phyloP scores from a whole-genome alignment of 2,113 vertebrate species.

The Murina feae region DNA sequence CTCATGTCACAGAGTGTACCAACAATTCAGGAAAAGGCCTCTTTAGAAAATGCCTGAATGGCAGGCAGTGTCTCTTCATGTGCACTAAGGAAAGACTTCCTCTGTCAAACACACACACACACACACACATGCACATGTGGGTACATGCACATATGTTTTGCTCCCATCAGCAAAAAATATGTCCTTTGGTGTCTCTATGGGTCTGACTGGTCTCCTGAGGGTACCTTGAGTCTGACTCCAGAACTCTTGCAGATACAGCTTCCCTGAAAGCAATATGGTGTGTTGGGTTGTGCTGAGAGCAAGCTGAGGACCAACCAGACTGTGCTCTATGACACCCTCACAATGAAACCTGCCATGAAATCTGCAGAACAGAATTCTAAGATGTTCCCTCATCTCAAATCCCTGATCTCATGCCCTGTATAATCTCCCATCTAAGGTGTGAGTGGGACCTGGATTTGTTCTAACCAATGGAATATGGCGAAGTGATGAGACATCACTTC shows the following conservation, averaged over 20 bases:
- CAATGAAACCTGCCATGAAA: not conserved
- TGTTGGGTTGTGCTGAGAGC: not conserved
- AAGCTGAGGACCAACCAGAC: rapidly evolving
- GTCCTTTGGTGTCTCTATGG: not conserved
- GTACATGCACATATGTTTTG: not conserved
- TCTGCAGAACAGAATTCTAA: not conserved
- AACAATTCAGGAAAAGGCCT: slow-evolving; percentile 44
- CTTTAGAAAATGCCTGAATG: slow-evolving; percentile 44
- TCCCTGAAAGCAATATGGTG: not conserved
- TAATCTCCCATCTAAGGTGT: not conserved
- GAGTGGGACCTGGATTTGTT: not conserved
- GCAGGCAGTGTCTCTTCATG: not conserved
- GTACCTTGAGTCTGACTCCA: not conserved
- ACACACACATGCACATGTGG: not conserved
- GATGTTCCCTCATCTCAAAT: no score
- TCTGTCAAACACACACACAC: not conserved
- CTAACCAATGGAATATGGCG: not conserved
- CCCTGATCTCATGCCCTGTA: not conserved
- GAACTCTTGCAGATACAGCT: not conserved
- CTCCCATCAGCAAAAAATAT: not conserved
- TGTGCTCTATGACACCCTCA: not conserved
- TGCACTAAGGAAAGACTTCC: not conserved
- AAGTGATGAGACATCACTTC: not conserved
- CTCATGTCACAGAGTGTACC: slow-evolving; percentile 59
- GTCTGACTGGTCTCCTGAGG: not conserved